Base-by-base conservation (phyloP, 2,113 vertebrate genomes). In the Osmerus mordax region DNA sequence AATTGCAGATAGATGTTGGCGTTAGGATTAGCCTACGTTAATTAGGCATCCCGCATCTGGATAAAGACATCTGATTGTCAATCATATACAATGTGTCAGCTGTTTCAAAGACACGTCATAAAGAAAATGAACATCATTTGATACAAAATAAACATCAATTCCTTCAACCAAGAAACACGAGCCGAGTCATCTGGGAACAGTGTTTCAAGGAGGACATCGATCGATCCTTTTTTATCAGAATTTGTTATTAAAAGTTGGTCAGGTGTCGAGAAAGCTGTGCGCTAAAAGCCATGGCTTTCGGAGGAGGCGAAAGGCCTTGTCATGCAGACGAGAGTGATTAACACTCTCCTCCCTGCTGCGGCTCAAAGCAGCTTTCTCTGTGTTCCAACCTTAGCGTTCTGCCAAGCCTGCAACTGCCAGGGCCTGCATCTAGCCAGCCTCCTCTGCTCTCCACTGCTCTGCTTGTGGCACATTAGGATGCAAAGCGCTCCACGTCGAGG, bases 391-490 rank as follows among this genome's bases (percentile, higher is more conserved):
- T 84, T 78, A 84, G 79, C 86, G 64, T 76, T 71, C 81, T 84
- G 88, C 85, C 86, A 87, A 88, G 83, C 78, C 85, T 81, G 80
- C 53, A 78, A 82, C 87, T 88, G 87, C 87, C 89, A 90, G 84
- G 41, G 83, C 77, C 84, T 81, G 80, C 53, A 78, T 82, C 87
- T n/a, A 16, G 23, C 62, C 62, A 64, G 25, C 16, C 62, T 64
- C 62, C 25, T 36, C 60, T 62, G 19, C 23, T 11, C 16, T 65
- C 32, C 18, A 69, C 84, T 74, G 52, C 86, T 84, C 80, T 76
- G 87, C 87, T 90, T 52, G 76, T 65, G 56, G 81, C 78, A 65
- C 85, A 91, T 91, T 92, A 91, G 87, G 85, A 91, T 90, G 89
- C 91, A 90, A 89, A 89, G 86, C 83, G 82, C 82, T 87, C 84